Percentiles rank a stretch among this genome's conserved stretches.
These are phyloP conservation scores for Rhodinocichla rosea DNA, from an alignment of 2,113 vertebrate genomes.

Conservation along the genomic window DNA sequence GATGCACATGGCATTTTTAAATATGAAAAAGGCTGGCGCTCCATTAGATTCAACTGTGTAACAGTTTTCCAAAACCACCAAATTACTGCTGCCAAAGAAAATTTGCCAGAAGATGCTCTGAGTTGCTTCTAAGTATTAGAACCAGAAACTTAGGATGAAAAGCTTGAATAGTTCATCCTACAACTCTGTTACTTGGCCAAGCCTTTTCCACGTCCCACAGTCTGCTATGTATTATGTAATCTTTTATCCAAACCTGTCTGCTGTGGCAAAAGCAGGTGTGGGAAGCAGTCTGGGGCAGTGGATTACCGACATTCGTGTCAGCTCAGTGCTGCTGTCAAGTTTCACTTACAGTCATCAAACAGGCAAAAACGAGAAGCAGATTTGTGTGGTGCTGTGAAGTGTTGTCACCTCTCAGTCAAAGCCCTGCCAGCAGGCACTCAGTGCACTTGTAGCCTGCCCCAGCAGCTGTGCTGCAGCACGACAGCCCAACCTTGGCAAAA, in stretches of 20 bases:
- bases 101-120: not conserved
- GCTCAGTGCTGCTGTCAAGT: not conserved
- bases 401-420: not conserved
- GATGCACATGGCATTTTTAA: not conserved
- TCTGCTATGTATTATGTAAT: not conserved
- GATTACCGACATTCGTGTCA: not conserved
- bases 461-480: not conserved
- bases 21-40: not conserved
- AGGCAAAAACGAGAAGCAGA: not conserved
- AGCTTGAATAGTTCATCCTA: not conserved
- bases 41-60: not conserved
- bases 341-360: not conserved
- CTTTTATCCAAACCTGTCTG: not conserved
- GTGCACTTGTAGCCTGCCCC: fast-evolving
- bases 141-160: not conserved
- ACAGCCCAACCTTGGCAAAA: not conserved
- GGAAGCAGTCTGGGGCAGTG: not conserved
- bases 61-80: not conserved
- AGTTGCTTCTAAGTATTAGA: not conserved
- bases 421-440: not conserved
- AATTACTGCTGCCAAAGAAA: not conserved
- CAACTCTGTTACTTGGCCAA: not conserved
- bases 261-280: not conserved
- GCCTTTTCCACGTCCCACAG: not conserved
- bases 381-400: not conserved